Evolutionary conservation across 2,888 invertebrate genomes (phyloP).

Genomic region (Agriopis leucophaearia): DNA sequence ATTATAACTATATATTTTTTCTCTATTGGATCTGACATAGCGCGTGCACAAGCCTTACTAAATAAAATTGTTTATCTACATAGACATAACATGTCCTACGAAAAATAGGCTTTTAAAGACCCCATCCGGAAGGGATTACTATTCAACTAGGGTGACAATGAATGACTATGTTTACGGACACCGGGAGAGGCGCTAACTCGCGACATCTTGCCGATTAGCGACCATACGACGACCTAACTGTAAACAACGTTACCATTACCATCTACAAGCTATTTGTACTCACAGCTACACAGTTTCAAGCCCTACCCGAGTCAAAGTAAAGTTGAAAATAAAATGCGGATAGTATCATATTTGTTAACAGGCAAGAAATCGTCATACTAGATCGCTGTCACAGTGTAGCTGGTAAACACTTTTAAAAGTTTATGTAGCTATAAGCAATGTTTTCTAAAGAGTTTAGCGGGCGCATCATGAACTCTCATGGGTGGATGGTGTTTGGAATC

Average conservation of each 20-base stretch:
- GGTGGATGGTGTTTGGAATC: slow-evolving; percentile 71
- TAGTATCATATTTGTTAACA: slow-evolving; percentile 64
- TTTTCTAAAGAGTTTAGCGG: slow-evolving; percentile 81
- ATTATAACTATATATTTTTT: no score
- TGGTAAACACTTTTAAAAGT: slow-evolving; percentile 84
- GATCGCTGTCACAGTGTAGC: slow-evolving; percentile 76
- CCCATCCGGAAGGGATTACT: slow-evolving; percentile 58
- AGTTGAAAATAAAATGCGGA: slow-evolving; percentile 32
- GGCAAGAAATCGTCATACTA: slow-evolving; percentile 72
- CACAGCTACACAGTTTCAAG: slow-evolving; percentile 44
- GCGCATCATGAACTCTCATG: slow-evolving; percentile 78
- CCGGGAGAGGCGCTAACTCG: slow-evolving; percentile 85
- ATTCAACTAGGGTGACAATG: slow-evolving; percentile 80
- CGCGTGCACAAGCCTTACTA: neutral
- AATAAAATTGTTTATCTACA: neutral
- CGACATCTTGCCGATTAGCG: slow-evolving; percentile 82
- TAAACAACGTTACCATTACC: slow-evolving; percentile 83
- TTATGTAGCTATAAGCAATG: slow-evolving; percentile 80
- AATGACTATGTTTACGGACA: slow-evolving; percentile 82
- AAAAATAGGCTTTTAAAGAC: slow-evolving; percentile 45
- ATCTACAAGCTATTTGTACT: slow-evolving; percentile 48
- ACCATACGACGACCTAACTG: slow-evolving; percentile 82
- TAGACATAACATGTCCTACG: slow-evolving; percentile 12
- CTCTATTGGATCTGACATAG: no score
- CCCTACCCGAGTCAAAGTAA: slow-evolving; percentile 32